Evolutionary conservation across 2,113 vertebrate species (phyloP).

Genomic region (Scomber japonicus): DNA sequence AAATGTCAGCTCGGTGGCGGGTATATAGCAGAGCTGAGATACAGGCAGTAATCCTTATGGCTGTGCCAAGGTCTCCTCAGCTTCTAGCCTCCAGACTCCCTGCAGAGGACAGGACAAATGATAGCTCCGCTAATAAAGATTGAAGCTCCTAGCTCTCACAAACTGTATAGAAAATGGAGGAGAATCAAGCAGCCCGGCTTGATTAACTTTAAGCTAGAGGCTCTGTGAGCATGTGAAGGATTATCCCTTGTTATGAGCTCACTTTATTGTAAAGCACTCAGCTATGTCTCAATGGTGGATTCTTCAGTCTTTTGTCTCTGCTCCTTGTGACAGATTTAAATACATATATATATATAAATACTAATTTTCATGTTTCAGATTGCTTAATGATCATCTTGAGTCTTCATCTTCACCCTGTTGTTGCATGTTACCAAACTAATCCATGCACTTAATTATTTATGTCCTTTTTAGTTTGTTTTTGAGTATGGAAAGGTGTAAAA

Average conservation of each 20-base stretch:
- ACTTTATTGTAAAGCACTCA: constrained; percentile 62
- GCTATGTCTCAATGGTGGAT: constrained; percentile 18
- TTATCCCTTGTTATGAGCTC: constrained; percentile 70
- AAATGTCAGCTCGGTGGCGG: constrained; percentile 74
- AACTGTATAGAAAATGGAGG: constrained; percentile 66
- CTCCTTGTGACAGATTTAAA: neutral
- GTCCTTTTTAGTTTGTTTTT: neutral
- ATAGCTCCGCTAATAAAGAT: constrained; percentile 75
- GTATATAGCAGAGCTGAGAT: constrained; percentile 38
- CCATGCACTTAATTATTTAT: constrained; percentile 48
- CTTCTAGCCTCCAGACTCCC: constrained; percentile 69
- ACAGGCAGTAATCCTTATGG: constrained; percentile 69
- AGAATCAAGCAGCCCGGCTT: constrained; percentile 44
- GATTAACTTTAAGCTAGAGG: constrained; percentile 71
- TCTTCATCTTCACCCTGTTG: constrained; percentile 50
- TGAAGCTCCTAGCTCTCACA: constrained; percentile 53
- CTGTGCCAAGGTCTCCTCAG: constrained; percentile 69
- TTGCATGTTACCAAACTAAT: constrained; percentile 51
- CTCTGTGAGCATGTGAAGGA: constrained; percentile 66
- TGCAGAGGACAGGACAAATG: constrained; percentile 69
- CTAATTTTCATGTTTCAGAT: constrained; percentile 29
- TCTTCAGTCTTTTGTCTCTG: constrained; percentile 39
- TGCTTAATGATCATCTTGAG: constrained; percentile 26
- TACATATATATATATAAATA: neutral
- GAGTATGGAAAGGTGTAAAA: neutral